Percentiles rank a stretch among this genome's conserved stretches.
Evolutionary conservation across 2,113 vertebrate genomes (phyloP).

Genomic region (Xiphorhynchus elegans): DNA sequence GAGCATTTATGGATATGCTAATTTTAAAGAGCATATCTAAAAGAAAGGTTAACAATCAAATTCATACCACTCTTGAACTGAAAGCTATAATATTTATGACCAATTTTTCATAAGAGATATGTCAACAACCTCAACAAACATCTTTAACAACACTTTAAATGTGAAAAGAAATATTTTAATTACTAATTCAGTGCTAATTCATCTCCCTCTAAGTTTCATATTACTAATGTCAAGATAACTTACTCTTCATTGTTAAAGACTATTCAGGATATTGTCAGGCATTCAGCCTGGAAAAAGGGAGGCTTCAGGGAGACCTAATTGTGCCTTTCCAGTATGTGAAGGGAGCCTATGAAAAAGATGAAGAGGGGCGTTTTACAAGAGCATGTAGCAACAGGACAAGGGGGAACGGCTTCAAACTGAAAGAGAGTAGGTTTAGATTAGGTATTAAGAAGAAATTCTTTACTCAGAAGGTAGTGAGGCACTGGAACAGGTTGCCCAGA

Average conservation of each 20-base stretch:
- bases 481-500: not conserved
- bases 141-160: not conserved
- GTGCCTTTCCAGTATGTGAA: not conserved
- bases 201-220: not conserved
- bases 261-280: not conserved
- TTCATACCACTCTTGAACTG: conserved; percentile 8
- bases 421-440: not conserved
- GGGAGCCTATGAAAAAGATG: not conserved
- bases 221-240: not conserved
- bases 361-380: not conserved
- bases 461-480: not conserved
- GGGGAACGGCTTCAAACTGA: not conserved
- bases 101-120: not conserved
- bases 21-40: not conserved
- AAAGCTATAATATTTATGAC: not conserved
- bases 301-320: not conserved
- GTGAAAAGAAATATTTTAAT: not conserved
- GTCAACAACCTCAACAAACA: not conserved
- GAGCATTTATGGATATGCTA: not conserved
- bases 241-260: not conserved
- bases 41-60: conserved; percentile 52
- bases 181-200: conserved; percentile 17
- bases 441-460: not conserved
- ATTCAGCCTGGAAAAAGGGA: not conserved
- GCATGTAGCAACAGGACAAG: not conserved